phyloP scores from a whole-genome alignment of 2,113 vertebrate genomes.

The Ailurus styani region DNA sequence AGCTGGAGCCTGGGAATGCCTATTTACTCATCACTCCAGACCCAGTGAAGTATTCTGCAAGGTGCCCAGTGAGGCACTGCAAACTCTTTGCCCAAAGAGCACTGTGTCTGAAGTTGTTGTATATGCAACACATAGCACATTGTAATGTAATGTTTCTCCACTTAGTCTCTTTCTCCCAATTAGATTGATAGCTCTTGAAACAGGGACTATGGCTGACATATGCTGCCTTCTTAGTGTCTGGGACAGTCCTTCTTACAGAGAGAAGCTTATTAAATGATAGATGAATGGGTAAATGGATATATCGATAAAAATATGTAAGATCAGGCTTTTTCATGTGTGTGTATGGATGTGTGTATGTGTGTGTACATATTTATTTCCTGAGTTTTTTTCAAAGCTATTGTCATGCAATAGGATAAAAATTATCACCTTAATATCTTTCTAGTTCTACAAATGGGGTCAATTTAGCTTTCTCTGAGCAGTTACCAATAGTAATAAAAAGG shows the following conservation, averaged over 20 bases:
- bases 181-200: neutral
- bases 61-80: neutral
- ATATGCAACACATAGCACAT: neutral
- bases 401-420: neutral
- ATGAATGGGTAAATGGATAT: neutral
- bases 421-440: neutral
- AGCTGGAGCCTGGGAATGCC: neutral
- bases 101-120: rapidly evolving
- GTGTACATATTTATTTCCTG: neutral
- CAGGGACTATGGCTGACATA: neutral
- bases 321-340: neutral
- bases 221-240: neutral
- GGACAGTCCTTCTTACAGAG: neutral
- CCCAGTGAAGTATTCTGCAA: neutral
- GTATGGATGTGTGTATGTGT: neutral
- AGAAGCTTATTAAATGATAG: neutral
- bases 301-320: neutral
- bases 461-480: neutral
- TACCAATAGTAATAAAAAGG: neutral
- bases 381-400: too few species aligned
- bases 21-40: neutral
- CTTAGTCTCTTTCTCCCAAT: neutral
- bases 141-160: neutral
- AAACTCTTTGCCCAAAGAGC: neutral
- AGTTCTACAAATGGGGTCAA: neutral